These are phyloP conservation scores for Laticauda laticaudata DNA, from an alignment of 2,113 vertebrate genomes.

Conservation along the genomic window DNA sequence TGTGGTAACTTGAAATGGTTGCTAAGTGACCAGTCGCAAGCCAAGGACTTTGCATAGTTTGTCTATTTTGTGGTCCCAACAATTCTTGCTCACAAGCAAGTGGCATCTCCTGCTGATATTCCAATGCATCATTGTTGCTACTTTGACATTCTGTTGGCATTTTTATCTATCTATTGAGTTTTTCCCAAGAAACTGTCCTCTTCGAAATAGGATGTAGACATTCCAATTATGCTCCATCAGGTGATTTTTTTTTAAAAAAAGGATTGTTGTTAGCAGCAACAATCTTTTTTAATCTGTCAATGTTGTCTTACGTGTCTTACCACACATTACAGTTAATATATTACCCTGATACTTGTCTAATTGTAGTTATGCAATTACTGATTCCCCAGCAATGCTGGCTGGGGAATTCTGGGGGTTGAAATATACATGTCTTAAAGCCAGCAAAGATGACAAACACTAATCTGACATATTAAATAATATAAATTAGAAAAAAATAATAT, in stretches of 20 bases:
- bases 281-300: not conserved
- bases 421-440: not conserved
- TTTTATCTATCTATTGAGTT: not conserved
- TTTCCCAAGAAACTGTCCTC: not conserved
- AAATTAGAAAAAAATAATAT: not conserved
- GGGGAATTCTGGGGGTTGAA: not conserved
- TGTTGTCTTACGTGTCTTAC: not conserved
- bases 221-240: not conserved
- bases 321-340: not conserved
- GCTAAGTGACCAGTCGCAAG: not conserved
- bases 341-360: not conserved
- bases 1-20: not conserved
- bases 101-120: not conserved
- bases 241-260: not conserved
- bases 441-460: not conserved
- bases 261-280: not conserved
- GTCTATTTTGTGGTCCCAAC: not conserved
- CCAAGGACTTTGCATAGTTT: not conserved
- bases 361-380: not conserved
- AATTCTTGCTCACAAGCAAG: not conserved
- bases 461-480: not conserved
- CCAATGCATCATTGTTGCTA: not conserved
- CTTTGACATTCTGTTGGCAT: not conserved
- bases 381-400: not conserved
- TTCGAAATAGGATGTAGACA: not conserved